Evolutionary conservation across 1,140 invertebrate species (phyloP), one percentile per base, ranked within the genome.

Genomic region (Pomphorhynchus laevis): DNA sequence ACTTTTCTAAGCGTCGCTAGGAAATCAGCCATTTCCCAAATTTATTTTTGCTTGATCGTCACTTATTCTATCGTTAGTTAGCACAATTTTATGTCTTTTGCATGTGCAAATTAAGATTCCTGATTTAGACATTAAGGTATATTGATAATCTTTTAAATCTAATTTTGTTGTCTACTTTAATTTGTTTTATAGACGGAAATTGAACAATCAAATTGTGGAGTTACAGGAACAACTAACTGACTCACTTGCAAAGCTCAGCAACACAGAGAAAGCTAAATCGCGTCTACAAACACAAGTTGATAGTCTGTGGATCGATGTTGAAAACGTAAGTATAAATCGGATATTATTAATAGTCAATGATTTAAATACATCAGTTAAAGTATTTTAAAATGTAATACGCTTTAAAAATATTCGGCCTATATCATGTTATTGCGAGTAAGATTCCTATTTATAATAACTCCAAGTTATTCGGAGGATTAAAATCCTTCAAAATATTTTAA

Each of bases 241-340:
- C 4, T 29, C 38, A 2, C 34, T 37, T 24, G 32, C 34, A 17
- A 42, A 42, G 25, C 21, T 21, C 6, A 29, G 24, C 2, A 42
- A 42, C 14, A 36, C 25, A 31, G 41, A 42, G 25, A 42, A 42
- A 42, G 24, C 18, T 18, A 42, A 38, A 29, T 21, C 24, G 8
- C 33, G 41, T 35, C 34, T 42, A 11, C 41, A 42, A 38, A 37
- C 21, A 29, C 34, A 42, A 34, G 24, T 42, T 2, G 41, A 42
- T 11, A 32, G 4, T 24, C 21, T 41, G 40, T 24, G 20, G 17
- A 20, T 35, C 11, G 40, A 41, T 21, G 34, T 35, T 17, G 40
- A 41, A 20, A 35, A 35, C 32, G 27, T 29, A 14, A 41, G 18
- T 31, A n/a, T n/a, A n/a, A n/a, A n/a, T n/a, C n/a, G n/a, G n/a